phyloP scores from a whole-genome alignment of 64 coral and sea anemone genomes.

The Orbicella faveolata region DNA sequence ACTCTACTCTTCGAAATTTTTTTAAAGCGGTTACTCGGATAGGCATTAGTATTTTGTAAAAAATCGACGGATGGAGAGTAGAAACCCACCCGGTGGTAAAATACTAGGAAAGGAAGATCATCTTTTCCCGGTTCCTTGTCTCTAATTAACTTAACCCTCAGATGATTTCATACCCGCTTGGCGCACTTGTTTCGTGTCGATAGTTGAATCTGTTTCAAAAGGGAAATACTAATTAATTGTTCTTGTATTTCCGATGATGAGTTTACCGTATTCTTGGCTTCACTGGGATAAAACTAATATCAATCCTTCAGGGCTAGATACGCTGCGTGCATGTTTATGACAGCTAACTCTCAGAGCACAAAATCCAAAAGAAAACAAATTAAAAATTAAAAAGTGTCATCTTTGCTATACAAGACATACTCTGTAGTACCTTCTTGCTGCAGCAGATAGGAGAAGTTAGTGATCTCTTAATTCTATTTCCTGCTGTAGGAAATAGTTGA shows the following conservation, averaged over 20 bases:
- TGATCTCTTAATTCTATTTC: background rate
- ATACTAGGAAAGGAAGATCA: background rate
- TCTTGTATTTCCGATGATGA: background rate
- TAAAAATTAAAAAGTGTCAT: background rate
- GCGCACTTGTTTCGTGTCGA: background rate
- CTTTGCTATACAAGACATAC: background rate
- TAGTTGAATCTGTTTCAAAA: background rate
- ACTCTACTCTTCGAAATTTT: background rate
- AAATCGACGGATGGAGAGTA: background rate
- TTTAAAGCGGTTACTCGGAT: background rate
- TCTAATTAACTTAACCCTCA: background rate
- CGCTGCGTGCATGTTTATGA: background rate
- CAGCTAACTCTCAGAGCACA: background rate
- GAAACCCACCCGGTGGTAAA: background rate
- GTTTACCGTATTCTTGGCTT: background rate
- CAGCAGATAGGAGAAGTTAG: background rate
- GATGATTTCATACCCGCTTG: background rate
- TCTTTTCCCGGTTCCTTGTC: background rate
- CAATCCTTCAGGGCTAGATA: background rate
- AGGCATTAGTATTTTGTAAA: background rate
- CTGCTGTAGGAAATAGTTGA: constrained; percentile 1
- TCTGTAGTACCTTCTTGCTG: background rate
- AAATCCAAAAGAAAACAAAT: background rate
- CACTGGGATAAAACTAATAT: background rate
- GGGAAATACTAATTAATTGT: constrained; percentile 7